These are phyloP conservation scores for Zaprionus bogoriensis DNA, from an alignment of 2,888 invertebrate genomes.

Conservation along the genomic window DNA sequence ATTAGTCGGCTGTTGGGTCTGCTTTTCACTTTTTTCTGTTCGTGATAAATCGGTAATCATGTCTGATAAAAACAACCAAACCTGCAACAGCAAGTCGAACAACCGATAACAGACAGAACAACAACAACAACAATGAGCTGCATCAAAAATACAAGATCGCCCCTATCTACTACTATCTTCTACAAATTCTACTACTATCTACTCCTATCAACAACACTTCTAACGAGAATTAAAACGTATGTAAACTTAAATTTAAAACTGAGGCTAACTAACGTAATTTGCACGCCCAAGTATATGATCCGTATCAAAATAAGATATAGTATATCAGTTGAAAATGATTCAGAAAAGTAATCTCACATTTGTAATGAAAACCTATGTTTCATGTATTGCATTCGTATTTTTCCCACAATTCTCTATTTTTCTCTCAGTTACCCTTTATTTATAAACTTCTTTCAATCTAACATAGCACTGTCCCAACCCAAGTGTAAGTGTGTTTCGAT, in stretches of 20 bases:
- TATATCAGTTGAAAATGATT: background rate
- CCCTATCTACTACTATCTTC: constrained; percentile 26
- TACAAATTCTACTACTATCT: constrained; percentile 10
- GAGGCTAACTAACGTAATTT: constrained; percentile 18
- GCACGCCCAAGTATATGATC: constrained; percentile 38
- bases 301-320: background rate
- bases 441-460: too few species aligned
- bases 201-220: constrained; percentile 53
- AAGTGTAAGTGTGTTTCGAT: too few species aligned
- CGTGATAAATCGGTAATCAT: background rate
- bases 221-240: constrained; percentile 64
- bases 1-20: background rate
- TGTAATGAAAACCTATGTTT: background rate
- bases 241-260: constrained; percentile 41
- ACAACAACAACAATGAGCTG: constrained; percentile 29
- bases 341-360: background rate
- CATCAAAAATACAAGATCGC: constrained; percentile 44
- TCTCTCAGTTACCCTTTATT: too few species aligned
- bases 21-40: background rate
- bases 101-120: background rate
- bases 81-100: background rate
- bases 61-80: background rate
- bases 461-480: too few species aligned
- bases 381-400: background rate
- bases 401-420: too few species aligned